Evolutionary conservation across 1,140 invertebrate genomes (phyloP).

Genomic region (Frieseomelitta varia): DNA sequence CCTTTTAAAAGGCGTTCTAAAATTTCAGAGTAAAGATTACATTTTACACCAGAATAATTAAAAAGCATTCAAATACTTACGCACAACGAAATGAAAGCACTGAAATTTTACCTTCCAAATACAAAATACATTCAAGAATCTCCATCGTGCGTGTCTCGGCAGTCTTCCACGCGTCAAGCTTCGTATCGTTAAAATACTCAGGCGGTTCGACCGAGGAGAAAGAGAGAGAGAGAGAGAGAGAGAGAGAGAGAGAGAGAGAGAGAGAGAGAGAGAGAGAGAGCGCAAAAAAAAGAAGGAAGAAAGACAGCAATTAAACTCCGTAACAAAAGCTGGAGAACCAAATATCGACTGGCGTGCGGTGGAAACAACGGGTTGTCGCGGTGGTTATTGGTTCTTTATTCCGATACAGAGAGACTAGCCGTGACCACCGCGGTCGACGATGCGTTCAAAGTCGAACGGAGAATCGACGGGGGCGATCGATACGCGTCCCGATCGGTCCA

Average conservation of each 20-base stretch:
- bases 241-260: background rate
- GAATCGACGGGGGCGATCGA: constrained; percentile 56
- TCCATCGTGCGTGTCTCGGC: background rate
- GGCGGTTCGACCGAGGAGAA: no score
- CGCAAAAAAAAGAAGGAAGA: background rate
- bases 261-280: background rate
- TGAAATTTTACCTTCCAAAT: background rate
- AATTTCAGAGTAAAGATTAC: no score
- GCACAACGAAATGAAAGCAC: no score
- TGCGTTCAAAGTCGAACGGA: constrained; percentile 51
- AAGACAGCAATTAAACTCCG: background rate
- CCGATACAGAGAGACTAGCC: constrained; percentile 1
- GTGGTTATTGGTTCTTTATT: constrained; percentile 24
- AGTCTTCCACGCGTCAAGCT: background rate
- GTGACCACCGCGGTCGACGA: constrained; percentile 45
- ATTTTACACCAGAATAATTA: no score
- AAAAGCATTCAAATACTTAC: no score
- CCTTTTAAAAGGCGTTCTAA: no score
- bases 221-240: background rate
- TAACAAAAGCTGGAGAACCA: background rate
- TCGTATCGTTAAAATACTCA: background rate
- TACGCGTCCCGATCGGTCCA: constrained; percentile 35
- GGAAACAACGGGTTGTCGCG: constrained; percentile 21
- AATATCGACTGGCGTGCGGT: background rate
- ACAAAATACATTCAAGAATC: no score